A percentile compares a stretch with the other conserved stretches of the same genome.
phyloP scores from a whole-genome alignment of 1,140 invertebrate genomes.

The Apis laboriosa region DNA sequence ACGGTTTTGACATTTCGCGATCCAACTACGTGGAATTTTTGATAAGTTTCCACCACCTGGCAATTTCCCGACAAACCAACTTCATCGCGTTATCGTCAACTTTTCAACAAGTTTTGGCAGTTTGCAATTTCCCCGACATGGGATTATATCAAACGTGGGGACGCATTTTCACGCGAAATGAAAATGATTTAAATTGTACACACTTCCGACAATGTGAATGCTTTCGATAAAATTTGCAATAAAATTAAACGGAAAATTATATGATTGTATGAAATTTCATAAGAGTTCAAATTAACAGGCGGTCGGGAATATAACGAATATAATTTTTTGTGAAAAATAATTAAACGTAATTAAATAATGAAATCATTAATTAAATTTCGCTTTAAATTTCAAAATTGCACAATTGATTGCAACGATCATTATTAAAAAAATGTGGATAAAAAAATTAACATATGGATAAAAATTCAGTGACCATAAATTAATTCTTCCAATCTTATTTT shows the following conservation, averaged over 20 bases:
- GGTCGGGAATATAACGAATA: too few relatives aligned
- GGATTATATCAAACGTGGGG: background rate
- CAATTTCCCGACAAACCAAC: background rate
- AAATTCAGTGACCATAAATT: too few relatives aligned
- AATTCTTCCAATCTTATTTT: too few relatives aligned
- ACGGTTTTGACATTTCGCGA: background rate
- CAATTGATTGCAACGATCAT: too few relatives aligned
- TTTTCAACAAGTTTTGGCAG: constrained; percentile 1
- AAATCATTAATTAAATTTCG: too few relatives aligned
- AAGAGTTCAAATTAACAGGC: too few relatives aligned
- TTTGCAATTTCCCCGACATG: background rate
- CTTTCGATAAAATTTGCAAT: background rate
- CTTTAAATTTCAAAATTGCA: too few relatives aligned
- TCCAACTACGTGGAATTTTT: constrained; percentile 24
- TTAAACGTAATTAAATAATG: too few relatives aligned
- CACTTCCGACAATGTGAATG: background rate
- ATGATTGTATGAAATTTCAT: too few relatives aligned
- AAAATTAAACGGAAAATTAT: background rate
- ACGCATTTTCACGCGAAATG: background rate
- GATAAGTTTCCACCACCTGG: background rate
- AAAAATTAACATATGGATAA: too few relatives aligned
- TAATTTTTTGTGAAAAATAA: too few relatives aligned
- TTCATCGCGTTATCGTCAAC: background rate
- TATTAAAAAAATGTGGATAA: too few relatives aligned
- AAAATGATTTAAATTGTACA: background rate